Conservation (phyloP, 2,888 invertebrate species). For the Drosophila borborema region DNA sequence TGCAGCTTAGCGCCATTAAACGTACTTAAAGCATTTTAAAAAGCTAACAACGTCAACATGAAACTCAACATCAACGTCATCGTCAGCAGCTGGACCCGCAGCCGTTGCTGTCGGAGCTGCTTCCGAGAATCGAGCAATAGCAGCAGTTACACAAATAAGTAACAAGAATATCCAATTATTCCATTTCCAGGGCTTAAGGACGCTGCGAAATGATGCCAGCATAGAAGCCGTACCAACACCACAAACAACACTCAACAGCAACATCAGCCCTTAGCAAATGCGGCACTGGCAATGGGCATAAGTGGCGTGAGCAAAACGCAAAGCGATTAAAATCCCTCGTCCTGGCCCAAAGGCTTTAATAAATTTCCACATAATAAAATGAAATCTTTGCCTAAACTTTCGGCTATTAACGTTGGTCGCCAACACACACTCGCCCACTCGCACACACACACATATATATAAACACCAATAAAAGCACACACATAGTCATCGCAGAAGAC, state of each 20-base stretch:
- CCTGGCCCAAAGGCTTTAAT: slow-evolving; percentile 72
- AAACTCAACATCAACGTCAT: slow-evolving; percentile 63
- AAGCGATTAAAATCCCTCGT: slow-evolving; percentile 67
- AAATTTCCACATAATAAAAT: slow-evolving; percentile 79
- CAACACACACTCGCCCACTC: slow-evolving; percentile 13
- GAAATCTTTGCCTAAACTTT: slow-evolving; percentile 77
- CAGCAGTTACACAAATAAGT: slow-evolving; percentile 60
- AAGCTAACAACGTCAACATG: slow-evolving; percentile 55
- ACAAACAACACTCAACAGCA: slow-evolving; percentile 6
- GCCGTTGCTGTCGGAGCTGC: slow-evolving; percentile 24
- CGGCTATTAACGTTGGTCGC: slow-evolving; percentile 68
- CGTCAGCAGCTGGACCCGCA: slow-evolving; percentile 48
- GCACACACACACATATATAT: slow-evolving; percentile 11
- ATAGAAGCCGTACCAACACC: slow-evolving; percentile 13
- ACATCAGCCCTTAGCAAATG: not conserved
- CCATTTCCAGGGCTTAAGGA: slow-evolving; percentile 51
- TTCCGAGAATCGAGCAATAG: slow-evolving; percentile 26
- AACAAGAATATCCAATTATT: slow-evolving; percentile 78
- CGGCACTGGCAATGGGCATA: slow-evolving; percentile 7
- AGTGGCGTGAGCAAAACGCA: slow-evolving; percentile 31
- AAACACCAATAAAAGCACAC: slow-evolving; percentile 21
- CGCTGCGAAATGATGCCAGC: slow-evolving; percentile 38
- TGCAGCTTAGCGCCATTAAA: slow-evolving; percentile 69
- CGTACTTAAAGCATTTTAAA: slow-evolving; percentile 66
- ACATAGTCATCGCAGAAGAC: slow-evolving; percentile 35